Base-by-base conservation (phyloP, 1,140 invertebrate species). In the Thaumetopoea pityocampa region DNA sequence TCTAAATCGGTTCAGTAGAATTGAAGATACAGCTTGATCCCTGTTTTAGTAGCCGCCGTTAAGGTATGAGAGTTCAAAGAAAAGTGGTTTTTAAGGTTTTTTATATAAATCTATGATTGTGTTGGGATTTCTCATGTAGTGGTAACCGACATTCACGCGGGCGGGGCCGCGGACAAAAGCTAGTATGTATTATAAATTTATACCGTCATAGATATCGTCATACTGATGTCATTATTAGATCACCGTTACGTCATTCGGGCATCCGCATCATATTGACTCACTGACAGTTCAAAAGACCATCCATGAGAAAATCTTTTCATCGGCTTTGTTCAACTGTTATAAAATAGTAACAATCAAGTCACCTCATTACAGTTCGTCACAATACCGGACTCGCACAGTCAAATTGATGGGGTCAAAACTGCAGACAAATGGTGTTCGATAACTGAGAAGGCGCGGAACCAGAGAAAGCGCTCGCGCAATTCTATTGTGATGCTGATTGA, bases 401-500 rank as follows among this genome's bases (percentile, higher is more conserved):
- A 48, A 48, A 38, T 63, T 56, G 48, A 57, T 57, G 50, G 33
- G 35, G 37, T 56, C 43, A 46, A 52, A 46, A 44, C 29, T 19
- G 30, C 37, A 57, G 52, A 52, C 44, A 52, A 63, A 64, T 59
- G 41, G 46, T 34, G 49, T 51, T 67, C 45, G 51, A 54, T 51
- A 57, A 46, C 53, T 62, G 59, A 59, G 49, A 54, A 58, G 51
- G 36, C 36, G 30, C 34, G 15, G 26, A 26, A 32, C 22, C 26
- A 40, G 63, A 54, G 66, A 71, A 70, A 76, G 67, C 41, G 34
- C 26, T 22, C 30, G 27, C 35, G 48, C 55, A 66, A 62, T 68
- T 57, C 62, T 36, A 72, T 77, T 77, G 72, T 77, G 50, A 57
- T 17, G 40, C 29, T 54, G 49, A 42, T 50, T 63, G 55, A 69